Base-by-base conservation (phyloP, 1,140 invertebrate genomes). In the Orchesella cincta region DNA sequence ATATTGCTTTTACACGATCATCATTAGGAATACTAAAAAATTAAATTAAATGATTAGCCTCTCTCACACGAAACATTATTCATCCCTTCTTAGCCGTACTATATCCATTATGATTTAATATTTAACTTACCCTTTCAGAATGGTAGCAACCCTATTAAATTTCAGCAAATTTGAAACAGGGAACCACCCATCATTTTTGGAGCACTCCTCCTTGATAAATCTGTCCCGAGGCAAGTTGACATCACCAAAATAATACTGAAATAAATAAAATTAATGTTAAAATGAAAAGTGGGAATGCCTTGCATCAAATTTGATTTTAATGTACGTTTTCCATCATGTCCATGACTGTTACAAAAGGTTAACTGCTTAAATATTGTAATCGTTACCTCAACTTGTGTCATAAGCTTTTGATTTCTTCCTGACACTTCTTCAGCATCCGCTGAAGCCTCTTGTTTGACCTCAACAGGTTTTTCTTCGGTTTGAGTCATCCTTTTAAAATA, bases 161-260 rank as follows among this genome's bases (percentile, higher is more conserved):
- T 75, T 82, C 20, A 82, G 46, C 70, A 82, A 67, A 0, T 73
- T 75, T 1, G 46, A 39, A 29, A 78, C 28, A 20, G 72, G 57
- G 62, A 82, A 67, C 81, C 81, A 82, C 34, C 81, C 81, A 57
- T 82, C 79, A 70, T 79, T 77, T 52, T 80, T 79, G 3, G 78
- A 74, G 23, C 67, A 77, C 29, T 80, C 79, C 16, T 70, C 67
- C 73, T 82, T 82, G 28, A 82, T 82, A 73, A 82, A 82, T 28
- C 35, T 75, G 33, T 82, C 81, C 34, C 73, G 23, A 3, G 79
- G 79, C 0, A 82, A 31, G 52, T 82, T 82, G n/a, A 71, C 78
- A 72, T 82, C 79, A 2, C 81, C 81, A 72, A 82, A 82, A 62
- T 82, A 82, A 64, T 75, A 82, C 79, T 82, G 18, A 57, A 46